Evolutionary conservation across 2,888 invertebrate genomes (phyloP).

Genomic region (Callyntrura guangdongensis): DNA sequence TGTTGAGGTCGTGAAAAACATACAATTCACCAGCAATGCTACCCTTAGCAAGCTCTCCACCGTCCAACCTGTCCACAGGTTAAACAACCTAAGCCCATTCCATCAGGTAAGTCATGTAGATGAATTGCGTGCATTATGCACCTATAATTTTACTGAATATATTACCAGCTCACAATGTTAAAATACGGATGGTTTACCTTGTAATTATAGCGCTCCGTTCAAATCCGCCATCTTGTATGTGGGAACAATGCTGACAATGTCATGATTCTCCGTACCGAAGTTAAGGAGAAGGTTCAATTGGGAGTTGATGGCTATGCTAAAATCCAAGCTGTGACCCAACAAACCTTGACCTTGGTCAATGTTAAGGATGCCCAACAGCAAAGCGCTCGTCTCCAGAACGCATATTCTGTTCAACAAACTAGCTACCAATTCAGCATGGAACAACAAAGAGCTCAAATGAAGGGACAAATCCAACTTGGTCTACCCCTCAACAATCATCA

Average conservation of each 20-base stretch:
- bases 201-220: conserved; percentile 41
- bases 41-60: conserved; percentile 67
- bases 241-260: conserved; percentile 52
- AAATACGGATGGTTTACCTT: not conserved
- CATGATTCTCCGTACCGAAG: conserved; percentile 56
- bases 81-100: conserved; percentile 72
- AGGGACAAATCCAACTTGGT: conserved; percentile 71
- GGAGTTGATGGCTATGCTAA: conserved; percentile 37
- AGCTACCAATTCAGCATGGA: conserved; percentile 77
- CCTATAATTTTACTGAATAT: not conserved
- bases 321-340: conserved; percentile 51
- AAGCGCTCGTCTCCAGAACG: conserved; percentile 61
- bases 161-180: not conserved
- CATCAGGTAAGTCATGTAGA: conserved; percentile 51
- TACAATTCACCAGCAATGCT: conserved; percentile 63
- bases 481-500: conserved; percentile 49
- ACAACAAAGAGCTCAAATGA: conserved; percentile 71
- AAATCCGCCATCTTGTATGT: conserved; percentile 59
- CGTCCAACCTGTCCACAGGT: conserved; percentile 52
- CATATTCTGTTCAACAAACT: conserved; percentile 9
- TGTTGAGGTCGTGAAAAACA: conserved; percentile 60
- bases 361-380: conserved; percentile 52
- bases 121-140: not conserved
- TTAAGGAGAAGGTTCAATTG: conserved; percentile 54
- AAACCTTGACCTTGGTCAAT: conserved; percentile 52